Conservation (phyloP, 2,113 vertebrate species). For the Axis porcinus region DNA sequence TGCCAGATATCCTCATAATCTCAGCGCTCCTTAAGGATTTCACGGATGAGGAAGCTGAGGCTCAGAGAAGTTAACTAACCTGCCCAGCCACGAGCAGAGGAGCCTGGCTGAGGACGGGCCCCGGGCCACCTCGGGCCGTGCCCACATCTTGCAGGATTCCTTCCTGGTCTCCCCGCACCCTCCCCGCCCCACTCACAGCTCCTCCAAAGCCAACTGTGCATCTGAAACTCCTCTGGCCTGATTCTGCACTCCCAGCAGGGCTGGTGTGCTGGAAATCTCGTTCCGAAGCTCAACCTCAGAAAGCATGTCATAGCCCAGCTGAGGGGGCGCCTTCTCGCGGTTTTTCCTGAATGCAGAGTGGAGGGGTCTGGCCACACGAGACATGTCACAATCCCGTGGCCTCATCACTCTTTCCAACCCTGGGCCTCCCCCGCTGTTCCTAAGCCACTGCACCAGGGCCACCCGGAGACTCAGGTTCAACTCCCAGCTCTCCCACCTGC, state of each 20-base stretch:
- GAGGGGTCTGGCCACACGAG: not conserved
- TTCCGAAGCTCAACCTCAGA: not conserved
- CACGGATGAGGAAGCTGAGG: not conserved
- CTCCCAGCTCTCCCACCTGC: not conserved
- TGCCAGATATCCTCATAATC: too few relatives aligned
- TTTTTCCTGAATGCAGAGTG: not conserved
- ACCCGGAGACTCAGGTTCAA: not conserved
- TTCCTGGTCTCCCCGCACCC: not conserved
- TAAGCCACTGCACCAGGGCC: not conserved
- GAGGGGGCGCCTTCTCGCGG: not conserved
- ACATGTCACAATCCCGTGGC: not conserved
- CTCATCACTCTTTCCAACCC: fast-evolving
- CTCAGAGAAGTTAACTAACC: not conserved
- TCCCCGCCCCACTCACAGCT: not conserved
- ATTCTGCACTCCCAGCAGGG: conserved; percentile 46
- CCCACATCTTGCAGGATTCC: not conserved
- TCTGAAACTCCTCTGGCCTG: conserved; percentile 57
- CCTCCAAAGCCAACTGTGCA: not conserved
- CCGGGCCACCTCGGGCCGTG: fast-evolving
- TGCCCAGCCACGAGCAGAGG: not conserved
- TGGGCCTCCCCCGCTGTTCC: fast-evolving
- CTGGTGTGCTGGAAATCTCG: not conserved
- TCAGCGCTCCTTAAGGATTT: not conserved
- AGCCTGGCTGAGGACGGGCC: too few relatives aligned
- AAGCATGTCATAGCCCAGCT: conserved; percentile 40